Percentiles rank a stretch among this genome's conserved stretches.
phyloP scores from a whole-genome alignment of 2,113 vertebrate genomes.

The Talpa occidentalis region DNA sequence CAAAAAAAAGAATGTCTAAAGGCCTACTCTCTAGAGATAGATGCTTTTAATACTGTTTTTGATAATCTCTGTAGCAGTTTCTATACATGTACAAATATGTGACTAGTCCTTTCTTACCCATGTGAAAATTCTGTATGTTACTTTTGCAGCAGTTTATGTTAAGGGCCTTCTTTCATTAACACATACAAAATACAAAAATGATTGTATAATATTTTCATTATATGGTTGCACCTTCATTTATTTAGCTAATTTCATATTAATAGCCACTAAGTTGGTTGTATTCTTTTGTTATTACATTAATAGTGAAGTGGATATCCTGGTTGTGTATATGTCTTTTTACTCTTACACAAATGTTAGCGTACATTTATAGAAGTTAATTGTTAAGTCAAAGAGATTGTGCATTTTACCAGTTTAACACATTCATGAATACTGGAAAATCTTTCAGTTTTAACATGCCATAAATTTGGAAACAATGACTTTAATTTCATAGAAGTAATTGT shows the following conservation, averaged over 20 bases:
- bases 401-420: constrained; percentile 15
- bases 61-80: constrained; percentile 11
- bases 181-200: constrained; percentile 1
- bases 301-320: neutral
- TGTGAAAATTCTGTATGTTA: constrained; percentile 41
- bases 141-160: constrained; percentile 21
- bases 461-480: constrained; percentile 56
- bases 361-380: constrained; percentile 46
- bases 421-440: neutral
- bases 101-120: constrained; percentile 34
- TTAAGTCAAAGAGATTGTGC: neutral
- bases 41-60: constrained; percentile 54
- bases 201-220: neutral
- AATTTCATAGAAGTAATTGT: constrained; percentile 63
- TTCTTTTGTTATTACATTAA: constrained; percentile 43
- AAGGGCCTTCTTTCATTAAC: neutral
- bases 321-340: neutral
- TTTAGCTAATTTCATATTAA: constrained; percentile 27
- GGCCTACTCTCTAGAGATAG: neutral
- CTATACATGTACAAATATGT: neutral
- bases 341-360: neutral
- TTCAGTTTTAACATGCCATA: constrained; percentile 34
- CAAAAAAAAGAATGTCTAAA: neutral
- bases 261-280: neutral
- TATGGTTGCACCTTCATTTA: constrained; percentile 26